Evolutionary conservation across 2,113 vertebrate genomes (phyloP).

Genomic region (Nothocercus nigrocapillus): DNA sequence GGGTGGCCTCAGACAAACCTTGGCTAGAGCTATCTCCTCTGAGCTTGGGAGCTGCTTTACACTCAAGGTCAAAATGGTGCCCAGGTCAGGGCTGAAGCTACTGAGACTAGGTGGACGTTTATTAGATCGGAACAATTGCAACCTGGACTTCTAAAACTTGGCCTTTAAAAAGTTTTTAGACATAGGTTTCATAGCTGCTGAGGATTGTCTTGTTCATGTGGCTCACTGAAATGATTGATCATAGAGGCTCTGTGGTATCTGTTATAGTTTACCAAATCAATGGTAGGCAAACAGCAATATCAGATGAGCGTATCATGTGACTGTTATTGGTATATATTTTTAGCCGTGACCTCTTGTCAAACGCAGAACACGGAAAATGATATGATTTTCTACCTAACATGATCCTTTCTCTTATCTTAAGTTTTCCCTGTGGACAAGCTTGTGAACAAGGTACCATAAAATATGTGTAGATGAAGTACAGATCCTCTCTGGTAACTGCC

Average conservation of each 20-base stretch:
- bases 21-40: too few relatives aligned
- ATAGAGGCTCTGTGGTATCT: background rate
- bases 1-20: background rate
- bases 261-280: background rate
- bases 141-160: background rate
- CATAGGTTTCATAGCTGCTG: background rate
- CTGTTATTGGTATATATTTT: background rate
- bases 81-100: background rate
- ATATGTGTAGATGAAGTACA: background rate
- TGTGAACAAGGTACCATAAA: background rate
- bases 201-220: background rate
- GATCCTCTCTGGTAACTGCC: background rate
- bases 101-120: background rate
- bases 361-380: background rate
- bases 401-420: background rate
- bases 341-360: background rate
- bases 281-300: background rate
- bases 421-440: background rate
- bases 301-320: rapidly evolving
- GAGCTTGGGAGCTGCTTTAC: background rate
- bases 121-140: background rate
- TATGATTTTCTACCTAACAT: background rate
- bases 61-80: background rate
- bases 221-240: background rate
- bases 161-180: background rate